Evolutionary conservation across 2,888 invertebrate genomes (phyloP).

Genomic region (Cephus pygmeus): DNA sequence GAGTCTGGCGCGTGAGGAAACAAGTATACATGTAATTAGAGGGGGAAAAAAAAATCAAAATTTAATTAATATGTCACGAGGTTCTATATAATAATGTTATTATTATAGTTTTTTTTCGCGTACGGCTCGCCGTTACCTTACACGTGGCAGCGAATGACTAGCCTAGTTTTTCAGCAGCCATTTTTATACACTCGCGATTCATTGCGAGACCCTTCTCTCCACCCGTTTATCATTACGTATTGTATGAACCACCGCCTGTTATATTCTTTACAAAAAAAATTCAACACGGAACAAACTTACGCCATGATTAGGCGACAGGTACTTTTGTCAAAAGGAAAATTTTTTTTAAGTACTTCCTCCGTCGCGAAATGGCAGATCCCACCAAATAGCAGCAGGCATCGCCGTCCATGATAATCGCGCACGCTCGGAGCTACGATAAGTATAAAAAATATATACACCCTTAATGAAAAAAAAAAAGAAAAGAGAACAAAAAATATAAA

Average conservation of each 20-base stretch:
- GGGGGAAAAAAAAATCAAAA: neutral
- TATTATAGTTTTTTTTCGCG: constrained; percentile 3
- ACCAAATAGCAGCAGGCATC: neutral
- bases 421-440: neutral
- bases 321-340: constrained; percentile 1
- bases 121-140: constrained; percentile 2
- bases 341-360: neutral
- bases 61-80: neutral
- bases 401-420: neutral
- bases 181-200: neutral
- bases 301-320: neutral
- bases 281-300: neutral
- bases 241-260: neutral
- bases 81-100: neutral
- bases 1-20: neutral
- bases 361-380: constrained; percentile 1
- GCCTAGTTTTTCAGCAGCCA: constrained; percentile 6
- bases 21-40: neutral
- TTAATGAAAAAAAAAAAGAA: neutral
- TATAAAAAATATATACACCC: neutral
- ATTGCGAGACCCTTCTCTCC: neutral
- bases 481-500: neutral
- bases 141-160: constrained; percentile 5
- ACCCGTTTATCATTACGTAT: neutral
- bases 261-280: neutral